Conservation (phyloP, 2,113 vertebrate genomes). For the Gila orcuttii region DNA sequence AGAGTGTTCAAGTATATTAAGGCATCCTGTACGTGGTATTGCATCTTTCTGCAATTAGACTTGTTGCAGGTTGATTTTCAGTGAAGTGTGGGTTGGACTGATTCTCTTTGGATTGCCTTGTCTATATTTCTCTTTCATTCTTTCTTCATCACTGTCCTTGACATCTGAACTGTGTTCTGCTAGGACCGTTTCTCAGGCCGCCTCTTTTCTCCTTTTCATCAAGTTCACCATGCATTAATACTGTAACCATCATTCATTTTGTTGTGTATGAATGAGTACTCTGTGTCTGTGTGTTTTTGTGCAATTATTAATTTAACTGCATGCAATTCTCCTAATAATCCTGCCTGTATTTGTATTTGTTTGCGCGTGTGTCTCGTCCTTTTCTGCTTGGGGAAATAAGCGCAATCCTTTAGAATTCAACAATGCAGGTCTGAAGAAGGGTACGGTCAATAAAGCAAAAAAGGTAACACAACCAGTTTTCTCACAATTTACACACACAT, state of each 20-base stretch:
- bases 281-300: conserved; percentile 40
- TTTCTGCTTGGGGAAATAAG: conserved; percentile 84
- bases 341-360: conserved; percentile 48
- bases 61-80: not conserved
- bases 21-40: not conserved
- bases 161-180: conserved; percentile 18
- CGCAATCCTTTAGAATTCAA: conserved; percentile 96
- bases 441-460: conserved; percentile 88
- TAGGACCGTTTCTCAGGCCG: not conserved
- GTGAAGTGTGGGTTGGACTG: conserved; percentile 44
- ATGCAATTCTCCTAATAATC: conserved; percentile 64
- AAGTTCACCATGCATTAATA: conserved; percentile 48
- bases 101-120: conserved; percentile 63
- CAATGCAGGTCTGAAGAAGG: conserved; percentile 88
- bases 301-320: conserved; percentile 47
- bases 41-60: not conserved
- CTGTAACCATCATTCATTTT: conserved; percentile 6
- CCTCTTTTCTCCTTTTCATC: not conserved
- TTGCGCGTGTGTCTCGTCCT: conserved; percentile 72
- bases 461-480: conserved; percentile 85
- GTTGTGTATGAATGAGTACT: conserved; percentile 33
- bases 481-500: conserved; percentile 11
- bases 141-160: not conserved
- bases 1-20: not conserved
- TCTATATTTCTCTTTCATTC: conserved; percentile 49